A percentile compares a stretch with the other conserved stretches of the same genome.
Conservation (phyloP, 1,140 invertebrate genomes). For the Cyclargus thomasi region DNA sequence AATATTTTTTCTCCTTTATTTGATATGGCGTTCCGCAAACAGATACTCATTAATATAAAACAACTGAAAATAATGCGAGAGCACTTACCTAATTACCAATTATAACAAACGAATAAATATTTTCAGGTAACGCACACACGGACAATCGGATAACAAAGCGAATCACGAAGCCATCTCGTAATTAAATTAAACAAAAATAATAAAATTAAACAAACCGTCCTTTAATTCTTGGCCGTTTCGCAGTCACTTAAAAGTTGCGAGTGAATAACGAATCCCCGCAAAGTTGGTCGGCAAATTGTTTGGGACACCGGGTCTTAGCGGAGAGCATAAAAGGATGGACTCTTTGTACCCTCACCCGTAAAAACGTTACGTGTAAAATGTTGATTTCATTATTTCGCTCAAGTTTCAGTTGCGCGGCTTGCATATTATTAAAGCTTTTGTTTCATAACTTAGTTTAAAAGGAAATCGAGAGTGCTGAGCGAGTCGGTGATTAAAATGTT, state of each 20-base stretch:
- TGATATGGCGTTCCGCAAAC: background rate
- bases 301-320: conserved; percentile 49
- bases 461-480: conserved; percentile 19
- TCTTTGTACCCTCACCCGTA: conserved; percentile 32
- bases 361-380: conserved; percentile 32
- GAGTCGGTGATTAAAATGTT: conserved; percentile 31
- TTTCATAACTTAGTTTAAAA: conserved; percentile 13
- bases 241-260: conserved; percentile 71
- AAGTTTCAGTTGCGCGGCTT: conserved; percentile 27
- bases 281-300: conserved; percentile 67
- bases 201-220: conserved; percentile 23
- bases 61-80: background rate
- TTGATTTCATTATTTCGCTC: conserved; percentile 31
- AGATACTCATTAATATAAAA: background rate
- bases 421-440: conserved; percentile 17
- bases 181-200: conserved; percentile 6
- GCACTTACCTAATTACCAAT: background rate
- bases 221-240: conserved; percentile 67
- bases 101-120: background rate
- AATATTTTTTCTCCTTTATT: background rate
- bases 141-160: background rate
- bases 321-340: conserved; percentile 32
- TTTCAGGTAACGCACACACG: background rate
- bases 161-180: background rate
- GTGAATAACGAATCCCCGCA: conserved; percentile 66